Percentiles rank a stretch among this genome's conserved stretches.
Evolutionary conservation across 2,113 vertebrate genomes (phyloP).

Genomic region (Cavia porcellus): DNA sequence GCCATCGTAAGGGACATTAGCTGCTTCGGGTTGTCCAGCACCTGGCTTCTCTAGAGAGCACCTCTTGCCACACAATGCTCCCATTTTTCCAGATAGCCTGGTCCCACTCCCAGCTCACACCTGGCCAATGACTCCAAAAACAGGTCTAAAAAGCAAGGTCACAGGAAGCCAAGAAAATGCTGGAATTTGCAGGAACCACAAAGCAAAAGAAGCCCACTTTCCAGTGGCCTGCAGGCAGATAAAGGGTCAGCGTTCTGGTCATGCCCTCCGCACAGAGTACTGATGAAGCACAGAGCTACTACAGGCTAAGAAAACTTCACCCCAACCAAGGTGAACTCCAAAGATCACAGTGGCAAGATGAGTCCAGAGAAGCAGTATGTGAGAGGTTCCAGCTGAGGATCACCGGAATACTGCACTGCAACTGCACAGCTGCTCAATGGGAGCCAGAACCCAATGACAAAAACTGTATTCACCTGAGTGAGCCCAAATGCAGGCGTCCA

Average conservation of each 20-base stretch:
- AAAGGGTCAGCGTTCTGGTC: background rate
- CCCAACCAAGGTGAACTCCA: background rate
- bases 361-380: accelerated
- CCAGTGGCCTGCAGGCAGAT: accelerated
- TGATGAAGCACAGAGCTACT: background rate
- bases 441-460: accelerated
- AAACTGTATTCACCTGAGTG: background rate
- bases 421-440: accelerated
- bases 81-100: background rate
- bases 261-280: background rate
- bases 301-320: background rate
- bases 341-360: background rate
- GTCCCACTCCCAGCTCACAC: background rate
- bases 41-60: background rate
- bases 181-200: background rate
- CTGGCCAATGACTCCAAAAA: background rate
- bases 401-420: background rate
- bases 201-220: background rate
- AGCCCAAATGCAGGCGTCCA: accelerated
- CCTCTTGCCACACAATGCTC: background rate
- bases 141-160: background rate
- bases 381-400: too few relatives aligned
- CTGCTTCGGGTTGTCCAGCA: background rate
- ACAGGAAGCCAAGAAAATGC: background rate
- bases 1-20: accelerated